Evolutionary conservation across 1,140 invertebrate species (phyloP).

Genomic region (Pristionchus pacificus): DNA sequence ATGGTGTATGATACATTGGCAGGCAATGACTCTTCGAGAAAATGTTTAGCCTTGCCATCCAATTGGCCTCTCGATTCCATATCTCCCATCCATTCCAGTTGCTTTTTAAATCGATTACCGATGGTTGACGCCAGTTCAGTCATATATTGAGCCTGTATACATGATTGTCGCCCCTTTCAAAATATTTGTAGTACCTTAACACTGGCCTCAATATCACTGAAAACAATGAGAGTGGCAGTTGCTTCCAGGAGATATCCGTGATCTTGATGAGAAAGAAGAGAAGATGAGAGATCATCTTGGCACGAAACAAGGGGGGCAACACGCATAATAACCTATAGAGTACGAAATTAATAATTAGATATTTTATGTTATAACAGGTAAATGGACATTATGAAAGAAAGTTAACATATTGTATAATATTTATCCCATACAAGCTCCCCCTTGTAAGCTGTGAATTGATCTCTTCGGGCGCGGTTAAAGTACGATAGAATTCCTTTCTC

Average conservation of each 20-base stretch:
- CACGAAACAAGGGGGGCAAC: constrained; percentile 30
- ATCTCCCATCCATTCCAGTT: constrained; percentile 14
- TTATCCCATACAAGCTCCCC: too few species aligned
- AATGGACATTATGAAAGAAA: too few species aligned
- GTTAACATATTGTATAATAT: too few species aligned
- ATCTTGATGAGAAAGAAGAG: constrained; percentile 23
- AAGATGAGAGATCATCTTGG: neutral
- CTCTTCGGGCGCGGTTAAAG: too few species aligned
- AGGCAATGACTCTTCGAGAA: neutral
- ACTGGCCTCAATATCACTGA: constrained; percentile 12
- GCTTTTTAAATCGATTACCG: constrained; percentile 21
- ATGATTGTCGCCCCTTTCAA: neutral
- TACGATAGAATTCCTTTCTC: too few species aligned
- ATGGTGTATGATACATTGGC: neutral
- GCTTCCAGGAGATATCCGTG: constrained; percentile 34
- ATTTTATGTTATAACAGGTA: too few species aligned
- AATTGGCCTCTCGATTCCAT: constrained; percentile 9
- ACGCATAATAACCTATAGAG: constrained; percentile 20
- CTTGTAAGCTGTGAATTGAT: too few species aligned
- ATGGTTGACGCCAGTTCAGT: constrained; percentile 23
- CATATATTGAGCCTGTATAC: constrained; percentile 31
- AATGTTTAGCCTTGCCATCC: neutral
- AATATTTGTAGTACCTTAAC: neutral
- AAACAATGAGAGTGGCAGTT: constrained; percentile 32
- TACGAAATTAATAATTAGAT: too few species aligned